Evolutionary conservation across 2,113 vertebrate genomes (phyloP).

Genomic region (Corydoras maculifer): DNA sequence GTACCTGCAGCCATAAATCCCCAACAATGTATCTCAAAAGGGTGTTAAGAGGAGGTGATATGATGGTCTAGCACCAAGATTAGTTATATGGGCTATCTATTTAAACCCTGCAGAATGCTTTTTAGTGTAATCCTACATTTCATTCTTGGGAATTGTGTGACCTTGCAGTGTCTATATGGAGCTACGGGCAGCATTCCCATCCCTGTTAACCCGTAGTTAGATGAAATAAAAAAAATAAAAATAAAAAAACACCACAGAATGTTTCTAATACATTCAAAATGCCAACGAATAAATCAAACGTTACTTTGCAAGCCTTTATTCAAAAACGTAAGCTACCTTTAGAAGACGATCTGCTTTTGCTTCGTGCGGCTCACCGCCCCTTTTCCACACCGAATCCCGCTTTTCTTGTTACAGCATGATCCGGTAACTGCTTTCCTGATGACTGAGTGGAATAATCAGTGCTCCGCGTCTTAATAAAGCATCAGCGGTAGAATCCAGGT

Average conservation of each 20-base stretch:
- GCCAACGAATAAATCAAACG: neutral
- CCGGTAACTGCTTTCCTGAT: constrained; percentile 4
- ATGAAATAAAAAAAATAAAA: neutral
- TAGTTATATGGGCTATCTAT: neutral
- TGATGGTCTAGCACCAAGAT: constrained; percentile 8
- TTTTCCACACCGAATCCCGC: constrained; percentile 15
- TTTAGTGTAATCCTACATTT: constrained; percentile 11
- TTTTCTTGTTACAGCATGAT: constrained; percentile 29
- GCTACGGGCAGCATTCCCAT: constrained; percentile 45
- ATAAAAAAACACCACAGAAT: neutral
- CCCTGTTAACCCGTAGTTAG: constrained; percentile 1
- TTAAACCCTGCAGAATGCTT: neutral
- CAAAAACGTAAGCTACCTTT: constrained; percentile 54
- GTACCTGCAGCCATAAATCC: neutral
- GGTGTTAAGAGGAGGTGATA: neutral
- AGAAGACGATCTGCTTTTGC: constrained; percentile 51
- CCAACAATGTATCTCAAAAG: neutral
- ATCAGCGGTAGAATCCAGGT: neutral
- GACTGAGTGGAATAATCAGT: constrained; percentile 24
- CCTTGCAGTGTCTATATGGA: constrained; percentile 57
- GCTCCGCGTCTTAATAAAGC: constrained; percentile 4
- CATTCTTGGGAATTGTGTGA: constrained; percentile 46
- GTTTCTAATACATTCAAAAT: neutral
- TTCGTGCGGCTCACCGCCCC: constrained; percentile 28
- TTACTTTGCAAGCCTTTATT: neutral